phyloP scores from a whole-genome alignment of 1,140 invertebrate species.

The Drosophila melanogaster region Release_6_plus_ISO1_MT NT_037436.4:13870001-13870500 shows the following conservation, averaged over 20 bases:
- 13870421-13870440: not conserved
- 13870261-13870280: constrained; percentile 41
- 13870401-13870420: not conserved
- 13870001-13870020: constrained; percentile 81
- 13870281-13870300: constrained; percentile 75
- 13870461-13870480: constrained; percentile 1
- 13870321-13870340: constrained; percentile 83
- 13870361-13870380: constrained; percentile 6
- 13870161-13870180: constrained; percentile 32
- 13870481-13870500: constrained; percentile 32
- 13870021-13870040: constrained; percentile 83
- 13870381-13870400: not conserved
- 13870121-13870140: constrained; percentile 54
- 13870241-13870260: constrained; percentile 77
- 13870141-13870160: constrained; percentile 83
- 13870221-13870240: constrained; percentile 47
- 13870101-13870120: constrained; percentile 70
- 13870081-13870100: constrained; percentile 65
- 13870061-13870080: constrained; percentile 75
- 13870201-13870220: constrained; percentile 17
- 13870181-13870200: constrained; percentile 1
- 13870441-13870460: constrained; percentile 3
- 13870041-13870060: constrained; percentile 76
- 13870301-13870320: constrained; percentile 80
- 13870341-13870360: constrained; percentile 60